phyloP scores from a whole-genome alignment of 2,888 invertebrate genomes.

The Athalia cordata region DNA sequence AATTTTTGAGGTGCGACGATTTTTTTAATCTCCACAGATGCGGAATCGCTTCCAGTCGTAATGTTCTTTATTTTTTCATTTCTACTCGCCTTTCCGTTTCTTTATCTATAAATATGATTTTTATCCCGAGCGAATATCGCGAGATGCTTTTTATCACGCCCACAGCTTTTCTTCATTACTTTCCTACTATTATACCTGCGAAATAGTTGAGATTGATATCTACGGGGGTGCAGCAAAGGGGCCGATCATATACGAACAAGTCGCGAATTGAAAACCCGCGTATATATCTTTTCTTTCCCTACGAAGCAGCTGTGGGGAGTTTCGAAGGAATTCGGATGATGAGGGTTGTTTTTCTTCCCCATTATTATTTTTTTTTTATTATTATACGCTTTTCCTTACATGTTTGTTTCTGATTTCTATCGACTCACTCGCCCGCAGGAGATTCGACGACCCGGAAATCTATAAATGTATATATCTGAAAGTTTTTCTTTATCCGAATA shows the following conservation, averaged over 20 bases:
- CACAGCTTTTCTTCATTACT: neutral
- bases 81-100: neutral
- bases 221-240: neutral
- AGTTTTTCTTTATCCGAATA: neutral
- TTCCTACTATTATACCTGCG: neutral
- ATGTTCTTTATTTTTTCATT: neutral
- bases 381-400: neutral
- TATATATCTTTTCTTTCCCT: constrained; percentile 12
- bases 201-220: neutral
- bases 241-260: neutral
- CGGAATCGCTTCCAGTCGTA: neutral
- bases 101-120: neutral
- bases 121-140: constrained; percentile 10
- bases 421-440: constrained; percentile 27
- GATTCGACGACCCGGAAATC: constrained; percentile 38
- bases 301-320: neutral
- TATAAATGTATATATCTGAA: no score
- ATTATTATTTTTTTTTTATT: neutral
- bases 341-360: neutral
- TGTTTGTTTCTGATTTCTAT: constrained; percentile 35
- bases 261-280: constrained; percentile 18
- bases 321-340: neutral
- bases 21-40: no score
- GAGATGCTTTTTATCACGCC: constrained; percentile 8
- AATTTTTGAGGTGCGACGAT: no score